A percentile compares a stretch with the other conserved stretches of the same genome.
These are phyloP conservation scores for Battus philenor DNA, from an alignment of 1,140 invertebrate genomes.

Conservation along the genomic window DNA sequence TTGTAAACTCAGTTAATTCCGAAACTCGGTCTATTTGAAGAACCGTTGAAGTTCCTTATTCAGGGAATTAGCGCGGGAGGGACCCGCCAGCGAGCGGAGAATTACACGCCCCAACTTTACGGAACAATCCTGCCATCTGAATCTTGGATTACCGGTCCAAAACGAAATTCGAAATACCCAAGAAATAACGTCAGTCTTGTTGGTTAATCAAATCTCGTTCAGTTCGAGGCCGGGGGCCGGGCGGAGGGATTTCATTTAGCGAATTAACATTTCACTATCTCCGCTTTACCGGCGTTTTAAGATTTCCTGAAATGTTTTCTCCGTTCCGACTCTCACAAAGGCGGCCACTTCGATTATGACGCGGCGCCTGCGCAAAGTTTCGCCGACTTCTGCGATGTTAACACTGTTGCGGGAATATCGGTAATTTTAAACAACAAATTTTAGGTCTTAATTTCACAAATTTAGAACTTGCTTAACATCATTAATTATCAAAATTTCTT, in stretches of 20 bases:
- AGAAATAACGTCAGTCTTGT: constrained; percentile 40
- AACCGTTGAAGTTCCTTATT: constrained; percentile 11
- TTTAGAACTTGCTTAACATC: background rate
- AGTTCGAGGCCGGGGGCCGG: constrained; percentile 18
- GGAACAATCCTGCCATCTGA: constrained; percentile 5
- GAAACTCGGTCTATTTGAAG: constrained; percentile 13
- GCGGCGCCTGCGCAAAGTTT: background rate
- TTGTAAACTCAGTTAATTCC: constrained; percentile 15
- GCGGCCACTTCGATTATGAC: no score
- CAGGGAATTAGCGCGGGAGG: background rate
- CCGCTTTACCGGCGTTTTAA: constrained; percentile 33
- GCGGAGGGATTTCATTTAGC: constrained; percentile 34
- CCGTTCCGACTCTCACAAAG: no score
- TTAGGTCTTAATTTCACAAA: background rate
- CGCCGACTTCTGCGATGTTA: background rate
- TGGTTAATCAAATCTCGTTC: constrained; percentile 46
- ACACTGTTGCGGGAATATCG: background rate
- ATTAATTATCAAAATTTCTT: no score
- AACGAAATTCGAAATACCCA: constrained; percentile 13
- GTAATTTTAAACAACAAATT: background rate
- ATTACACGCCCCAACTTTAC: constrained; percentile 10
- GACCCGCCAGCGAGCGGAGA: constrained; percentile 4
- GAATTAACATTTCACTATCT: constrained; percentile 44
- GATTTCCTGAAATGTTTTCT: no score
- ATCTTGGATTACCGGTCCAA: constrained; percentile 9